Percentiles rank a stretch among this genome's conserved stretches.
Evolutionary conservation across 2,888 invertebrate genomes (phyloP).

Genomic region (Priocnemis perturbator): DNA sequence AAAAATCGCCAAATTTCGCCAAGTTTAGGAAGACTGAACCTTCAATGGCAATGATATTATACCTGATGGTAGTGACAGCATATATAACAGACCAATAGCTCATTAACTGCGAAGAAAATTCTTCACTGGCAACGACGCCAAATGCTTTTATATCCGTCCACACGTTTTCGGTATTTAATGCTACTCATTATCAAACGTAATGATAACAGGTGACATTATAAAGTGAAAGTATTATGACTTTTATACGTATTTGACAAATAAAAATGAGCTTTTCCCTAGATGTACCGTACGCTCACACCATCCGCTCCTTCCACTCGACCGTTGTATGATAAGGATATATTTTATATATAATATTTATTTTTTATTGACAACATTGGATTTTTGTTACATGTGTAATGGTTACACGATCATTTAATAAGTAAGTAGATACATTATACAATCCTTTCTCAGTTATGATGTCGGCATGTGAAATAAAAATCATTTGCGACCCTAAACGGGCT

Average conservation of each 20-base stretch:
- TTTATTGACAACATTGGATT: conserved; percentile 75
- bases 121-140: too few species aligned
- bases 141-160: conserved; percentile 40
- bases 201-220: not conserved
- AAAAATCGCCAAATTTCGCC: too few species aligned
- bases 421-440: conserved; percentile 70
- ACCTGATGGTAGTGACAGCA: too few species aligned
- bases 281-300: not conserved
- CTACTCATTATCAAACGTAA: conserved; percentile 2
- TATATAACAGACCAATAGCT: too few species aligned
- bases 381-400: conserved; percentile 72
- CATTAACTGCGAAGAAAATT: too few species aligned
- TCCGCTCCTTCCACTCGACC: not conserved
- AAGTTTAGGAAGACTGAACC: too few species aligned
- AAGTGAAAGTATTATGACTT: conserved; percentile 47
- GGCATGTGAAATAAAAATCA: conserved; percentile 55
- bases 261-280: conserved; percentile 37
- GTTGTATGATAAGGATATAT: not conserved
- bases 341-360: conserved; percentile 66
- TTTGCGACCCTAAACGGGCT: conserved; percentile 37
- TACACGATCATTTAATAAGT: conserved; percentile 69
- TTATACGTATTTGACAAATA: conserved; percentile 48
- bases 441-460: conserved; percentile 49
- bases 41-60: not conserved
- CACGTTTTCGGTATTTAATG: conserved; percentile 26